Evolutionary conservation across 2,888 invertebrate genomes (phyloP).

Genomic region (Megaustenia siamemsis): DNA sequence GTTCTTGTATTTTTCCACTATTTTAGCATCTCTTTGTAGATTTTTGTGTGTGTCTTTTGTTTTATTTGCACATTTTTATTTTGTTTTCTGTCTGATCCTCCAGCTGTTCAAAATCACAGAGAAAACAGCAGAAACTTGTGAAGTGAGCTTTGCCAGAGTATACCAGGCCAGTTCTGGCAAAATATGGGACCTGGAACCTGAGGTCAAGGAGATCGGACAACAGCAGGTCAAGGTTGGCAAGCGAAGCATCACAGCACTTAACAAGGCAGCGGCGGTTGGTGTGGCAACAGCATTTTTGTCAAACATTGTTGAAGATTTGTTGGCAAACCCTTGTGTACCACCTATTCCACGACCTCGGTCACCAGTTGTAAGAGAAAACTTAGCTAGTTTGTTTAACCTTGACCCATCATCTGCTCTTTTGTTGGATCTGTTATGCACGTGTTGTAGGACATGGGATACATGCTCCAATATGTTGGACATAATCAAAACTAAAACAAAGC

Average conservation of each 20-base stretch:
- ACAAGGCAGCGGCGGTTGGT: slow-evolving; percentile 75
- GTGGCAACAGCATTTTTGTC: slow-evolving; percentile 72
- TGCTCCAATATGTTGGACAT: slow-evolving; percentile 72
- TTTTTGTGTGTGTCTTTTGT: no score
- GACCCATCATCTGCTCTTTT: slow-evolving; percentile 69
- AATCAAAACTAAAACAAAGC: slow-evolving; percentile 59
- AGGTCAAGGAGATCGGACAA: slow-evolving; percentile 38
- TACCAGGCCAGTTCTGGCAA: slow-evolving; percentile 67
- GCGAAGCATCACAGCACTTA: slow-evolving; percentile 61
- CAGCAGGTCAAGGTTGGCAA: slow-evolving; percentile 36
- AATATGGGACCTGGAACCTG: slow-evolving; percentile 60
- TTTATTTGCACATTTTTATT: background rate
- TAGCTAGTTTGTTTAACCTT: slow-evolving; percentile 60
- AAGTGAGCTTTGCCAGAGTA: slow-evolving; percentile 73
- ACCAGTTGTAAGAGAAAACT: slow-evolving; percentile 9
- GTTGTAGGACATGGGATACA: slow-evolving; percentile 69
- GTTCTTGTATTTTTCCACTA: no score
- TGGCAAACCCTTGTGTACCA: slow-evolving; percentile 62
- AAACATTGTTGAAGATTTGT: slow-evolving; percentile 72
- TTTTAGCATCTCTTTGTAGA: no score
- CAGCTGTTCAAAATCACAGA: slow-evolving; percentile 75
- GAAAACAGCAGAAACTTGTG: slow-evolving; percentile 66
- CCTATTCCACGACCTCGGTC: slow-evolving; percentile 54
- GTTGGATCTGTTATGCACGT: slow-evolving; percentile 73
- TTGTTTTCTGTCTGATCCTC: background rate